These are phyloP conservation scores for Podiceps cristatus DNA, from an alignment of 2,113 vertebrate genomes.

Conservation along the genomic window DNA sequence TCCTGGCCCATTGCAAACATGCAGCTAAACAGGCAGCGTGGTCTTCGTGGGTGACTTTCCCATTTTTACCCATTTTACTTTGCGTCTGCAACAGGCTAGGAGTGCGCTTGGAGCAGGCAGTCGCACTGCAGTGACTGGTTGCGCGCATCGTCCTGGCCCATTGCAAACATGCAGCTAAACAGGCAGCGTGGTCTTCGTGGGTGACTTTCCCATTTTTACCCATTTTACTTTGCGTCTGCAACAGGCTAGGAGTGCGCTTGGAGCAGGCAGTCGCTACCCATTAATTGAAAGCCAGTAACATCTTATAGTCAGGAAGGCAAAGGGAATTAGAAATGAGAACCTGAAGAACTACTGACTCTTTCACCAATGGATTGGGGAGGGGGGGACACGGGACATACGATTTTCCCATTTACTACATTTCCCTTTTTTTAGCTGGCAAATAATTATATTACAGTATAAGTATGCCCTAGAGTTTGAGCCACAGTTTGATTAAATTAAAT, in stretches of 20 bases:
- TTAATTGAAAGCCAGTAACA: neutral
- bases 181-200: neutral
- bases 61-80: no score
- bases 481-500: neutral
- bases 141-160: neutral
- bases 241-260: accelerated
- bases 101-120: neutral
- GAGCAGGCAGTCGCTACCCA: neutral
- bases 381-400: neutral
- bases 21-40: neutral
- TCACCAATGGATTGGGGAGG: neutral
- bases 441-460: neutral
- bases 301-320: neutral
- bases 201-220: no score
- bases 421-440: neutral
- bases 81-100: neutral
- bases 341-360: neutral
- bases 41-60: neutral
- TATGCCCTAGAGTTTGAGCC: neutral
- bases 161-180: neutral
- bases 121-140: neutral
- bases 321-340: neutral
- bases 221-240: neutral
- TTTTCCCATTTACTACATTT: neutral
- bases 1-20: neutral